phyloP scores from a whole-genome alignment of 2,797 vertebrate genomes.

The Myioborus melanocephalus region DNA sequence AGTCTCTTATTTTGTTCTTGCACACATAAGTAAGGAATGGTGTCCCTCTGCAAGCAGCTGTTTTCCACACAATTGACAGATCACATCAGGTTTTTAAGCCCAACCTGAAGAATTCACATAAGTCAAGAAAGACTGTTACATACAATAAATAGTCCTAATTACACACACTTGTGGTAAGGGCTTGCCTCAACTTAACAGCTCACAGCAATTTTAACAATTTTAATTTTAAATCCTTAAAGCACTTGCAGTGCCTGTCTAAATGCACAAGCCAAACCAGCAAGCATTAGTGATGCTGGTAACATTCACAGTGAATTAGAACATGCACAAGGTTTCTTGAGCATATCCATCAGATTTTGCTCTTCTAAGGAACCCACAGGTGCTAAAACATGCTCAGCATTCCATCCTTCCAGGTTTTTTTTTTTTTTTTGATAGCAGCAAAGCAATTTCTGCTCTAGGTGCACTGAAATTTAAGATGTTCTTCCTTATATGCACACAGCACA shows the following conservation, averaged over 20 bases:
- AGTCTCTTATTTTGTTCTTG: not conserved
- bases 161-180: not conserved
- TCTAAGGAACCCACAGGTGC: not conserved
- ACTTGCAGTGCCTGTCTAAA: not conserved
- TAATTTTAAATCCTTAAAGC: not conserved
- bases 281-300: not conserved
- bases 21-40: not conserved
- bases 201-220: not conserved
- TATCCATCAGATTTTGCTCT: not conserved
- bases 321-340: not conserved
- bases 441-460: not conserved
- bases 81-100: not conserved
- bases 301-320: not conserved
- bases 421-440: not conserved
- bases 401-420: not conserved
- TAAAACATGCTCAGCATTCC: not conserved
- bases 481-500: not conserved
- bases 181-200: not conserved
- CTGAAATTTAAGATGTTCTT: not conserved
- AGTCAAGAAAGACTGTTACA: not conserved
- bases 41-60: not conserved
- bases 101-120: not conserved
- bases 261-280: not conserved
- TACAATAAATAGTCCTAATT: not conserved
- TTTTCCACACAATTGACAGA: not conserved